These are phyloP conservation scores for Criorhina ranunculi DNA, from an alignment of 2,888 invertebrate species.

Conservation along the genomic window DNA sequence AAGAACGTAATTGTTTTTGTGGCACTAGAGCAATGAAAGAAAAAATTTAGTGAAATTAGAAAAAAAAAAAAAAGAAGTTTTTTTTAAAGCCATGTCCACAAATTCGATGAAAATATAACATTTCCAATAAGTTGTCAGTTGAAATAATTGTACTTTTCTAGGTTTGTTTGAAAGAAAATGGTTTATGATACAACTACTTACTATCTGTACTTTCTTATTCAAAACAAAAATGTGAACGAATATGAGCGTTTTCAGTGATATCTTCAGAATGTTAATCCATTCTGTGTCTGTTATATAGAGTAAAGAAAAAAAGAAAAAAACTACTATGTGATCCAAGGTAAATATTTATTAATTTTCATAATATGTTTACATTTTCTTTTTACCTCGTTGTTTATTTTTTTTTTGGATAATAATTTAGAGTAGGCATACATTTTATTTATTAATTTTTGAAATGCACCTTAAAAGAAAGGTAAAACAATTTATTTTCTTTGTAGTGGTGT, in stretches of 20 bases:
- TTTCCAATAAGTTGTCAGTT: constrained; percentile 72
- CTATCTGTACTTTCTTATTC: constrained; percentile 65
- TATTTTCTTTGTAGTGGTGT: constrained; percentile 72
- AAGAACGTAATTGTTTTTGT: constrained; percentile 65
- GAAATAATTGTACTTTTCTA: constrained; percentile 64
- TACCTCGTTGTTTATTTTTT: constrained; percentile 56
- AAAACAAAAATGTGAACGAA: constrained; percentile 50
- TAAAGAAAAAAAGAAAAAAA: constrained; percentile 45
- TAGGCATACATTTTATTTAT: constrained; percentile 66
- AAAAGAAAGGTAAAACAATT: constrained; percentile 35
- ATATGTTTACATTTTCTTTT: constrained; percentile 59
- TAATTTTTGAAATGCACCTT: constrained; percentile 54
- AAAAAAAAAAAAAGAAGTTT: constrained; percentile 47
- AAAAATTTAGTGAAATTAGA: constrained; percentile 61
- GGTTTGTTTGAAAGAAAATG: constrained; percentile 58
- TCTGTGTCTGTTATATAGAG: constrained; percentile 70
- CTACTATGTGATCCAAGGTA: constrained; percentile 74
- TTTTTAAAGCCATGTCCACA: constrained; percentile 45
- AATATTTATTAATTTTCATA: constrained; percentile 68
- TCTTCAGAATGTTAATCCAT: constrained; percentile 68
- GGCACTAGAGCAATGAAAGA: constrained; percentile 28
- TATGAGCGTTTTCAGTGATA: constrained; percentile 77
- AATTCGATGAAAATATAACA: constrained; percentile 62
- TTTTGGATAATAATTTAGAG: constrained; percentile 60
- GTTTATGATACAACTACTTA: constrained; percentile 61